A percentile compares a stretch with the other conserved stretches of the same genome.
Conservation (phyloP, 2,797 vertebrate genomes). For the Eupleurogrammus muticus region DNA sequence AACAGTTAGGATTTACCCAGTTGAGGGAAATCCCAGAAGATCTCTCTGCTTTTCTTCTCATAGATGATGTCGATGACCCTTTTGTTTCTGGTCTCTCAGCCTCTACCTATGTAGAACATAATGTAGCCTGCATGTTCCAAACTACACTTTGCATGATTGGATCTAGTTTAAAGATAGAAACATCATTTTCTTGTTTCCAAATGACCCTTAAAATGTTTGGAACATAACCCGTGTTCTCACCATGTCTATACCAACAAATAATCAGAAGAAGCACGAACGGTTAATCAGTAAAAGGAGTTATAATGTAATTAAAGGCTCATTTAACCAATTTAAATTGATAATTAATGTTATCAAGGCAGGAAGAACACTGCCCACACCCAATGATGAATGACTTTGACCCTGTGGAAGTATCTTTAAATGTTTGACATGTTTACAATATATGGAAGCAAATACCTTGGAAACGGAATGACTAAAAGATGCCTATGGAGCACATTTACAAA, state of each 20-base stretch:
- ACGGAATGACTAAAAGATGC: constrained; percentile 5
- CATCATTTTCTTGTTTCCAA: too few species aligned
- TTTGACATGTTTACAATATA: constrained; percentile 28
- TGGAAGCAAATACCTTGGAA: constrained; percentile 11
- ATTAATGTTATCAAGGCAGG: background rate
- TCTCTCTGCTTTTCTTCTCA: too few species aligned
- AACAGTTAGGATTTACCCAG: too few species aligned
- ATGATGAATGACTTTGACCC: constrained; percentile 2
- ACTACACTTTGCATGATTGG: too few species aligned
- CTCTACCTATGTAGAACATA: too few species aligned
- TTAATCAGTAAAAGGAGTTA: background rate
- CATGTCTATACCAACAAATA: background rate
- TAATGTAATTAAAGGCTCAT: constrained; percentile 4
- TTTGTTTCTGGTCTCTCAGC: too few species aligned
- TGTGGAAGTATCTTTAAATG: background rate
- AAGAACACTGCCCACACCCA: constrained; percentile 7
- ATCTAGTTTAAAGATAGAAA: too few species aligned
- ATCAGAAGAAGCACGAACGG: background rate
- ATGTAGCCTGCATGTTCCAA: too few species aligned
- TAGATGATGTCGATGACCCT: too few species aligned
- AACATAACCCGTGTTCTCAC: too few species aligned
- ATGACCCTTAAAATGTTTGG: too few species aligned
- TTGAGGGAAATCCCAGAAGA: too few species aligned
- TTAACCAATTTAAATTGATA: constrained; percentile 15
- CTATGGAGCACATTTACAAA: background rate